Evolutionary conservation across 2,113 vertebrate genomes (phyloP).

Genomic region (Heterotis niloticus): DNA sequence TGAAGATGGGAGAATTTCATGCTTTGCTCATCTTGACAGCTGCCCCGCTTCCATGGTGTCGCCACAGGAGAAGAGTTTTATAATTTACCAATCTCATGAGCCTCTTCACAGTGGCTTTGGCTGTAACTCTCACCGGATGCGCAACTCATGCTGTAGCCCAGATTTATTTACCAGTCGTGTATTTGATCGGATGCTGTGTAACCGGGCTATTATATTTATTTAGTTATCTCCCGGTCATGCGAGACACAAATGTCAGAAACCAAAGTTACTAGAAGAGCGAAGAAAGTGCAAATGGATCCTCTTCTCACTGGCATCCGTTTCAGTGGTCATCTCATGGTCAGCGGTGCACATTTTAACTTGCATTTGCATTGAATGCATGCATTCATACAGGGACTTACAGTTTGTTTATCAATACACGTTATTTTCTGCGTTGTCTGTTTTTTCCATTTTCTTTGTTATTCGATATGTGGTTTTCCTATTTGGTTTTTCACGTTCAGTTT

Average conservation of each 20-base stretch:
- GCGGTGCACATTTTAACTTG: background rate
- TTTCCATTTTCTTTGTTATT: too few relatives aligned
- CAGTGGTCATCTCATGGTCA: constrained; percentile 13
- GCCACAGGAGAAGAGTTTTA: background rate
- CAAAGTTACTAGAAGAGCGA: constrained; percentile 2
- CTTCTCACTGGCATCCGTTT: too few relatives aligned
- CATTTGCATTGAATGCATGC: too few relatives aligned
- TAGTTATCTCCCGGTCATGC: too few relatives aligned
- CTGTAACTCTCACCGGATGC: background rate
- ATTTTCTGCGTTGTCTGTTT: too few relatives aligned
- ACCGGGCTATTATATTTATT: too few relatives aligned
- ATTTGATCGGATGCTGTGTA: too few relatives aligned
- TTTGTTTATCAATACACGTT: too few relatives aligned
- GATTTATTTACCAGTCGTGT: background rate
- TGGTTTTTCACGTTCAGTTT: too few relatives aligned
- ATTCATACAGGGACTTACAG: too few relatives aligned
- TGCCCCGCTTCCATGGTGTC: background rate
- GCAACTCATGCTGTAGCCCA: background rate
- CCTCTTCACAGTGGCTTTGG: background rate
- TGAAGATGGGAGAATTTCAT: constrained; percentile 17
- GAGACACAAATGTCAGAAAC: background rate
- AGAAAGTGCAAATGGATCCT: constrained; percentile 8
- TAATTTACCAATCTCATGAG: constrained; percentile 1
- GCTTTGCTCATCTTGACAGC: background rate
- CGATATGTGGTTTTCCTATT: too few relatives aligned